A percentile compares a stretch with the other conserved stretches of the same genome.
phyloP scores from a whole-genome alignment of 2,797 vertebrate species.

The Sebastes wilsoni region DNA sequence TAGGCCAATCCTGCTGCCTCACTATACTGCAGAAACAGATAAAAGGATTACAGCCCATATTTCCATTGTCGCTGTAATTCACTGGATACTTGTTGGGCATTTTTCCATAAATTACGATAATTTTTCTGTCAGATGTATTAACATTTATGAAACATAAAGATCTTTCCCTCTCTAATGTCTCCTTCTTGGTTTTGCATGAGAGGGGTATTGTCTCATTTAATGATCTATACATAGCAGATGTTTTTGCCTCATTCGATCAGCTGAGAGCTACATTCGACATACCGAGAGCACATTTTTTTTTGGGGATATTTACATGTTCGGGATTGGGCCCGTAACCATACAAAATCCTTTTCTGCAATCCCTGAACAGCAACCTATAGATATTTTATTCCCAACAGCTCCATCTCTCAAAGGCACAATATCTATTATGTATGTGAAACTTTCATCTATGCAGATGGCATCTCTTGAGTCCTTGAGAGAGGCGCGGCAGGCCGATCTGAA shows the following conservation, averaged over 20 bases:
- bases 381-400: neutral
- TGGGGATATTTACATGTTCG: no score
- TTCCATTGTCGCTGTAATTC: neutral
- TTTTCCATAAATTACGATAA: neutral
- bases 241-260: no score
- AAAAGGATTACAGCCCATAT: neutral
- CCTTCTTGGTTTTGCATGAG: rapidly evolving
- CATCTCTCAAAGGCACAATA: neutral
- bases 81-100: neutral
- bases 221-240: no score
- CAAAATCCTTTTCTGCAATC: neutral
- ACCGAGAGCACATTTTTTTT: no score
- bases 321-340: neutral
- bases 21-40: neutral
- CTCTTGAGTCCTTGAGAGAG: neutral
- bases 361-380: neutral
- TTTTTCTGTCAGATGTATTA: neutral
- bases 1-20: constrained; percentile 1
- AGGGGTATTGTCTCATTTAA: no score
- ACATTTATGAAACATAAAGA: neutral
- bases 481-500: neutral
- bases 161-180: no score
- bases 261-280: no score
- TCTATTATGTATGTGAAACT: neutral
- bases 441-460: neutral